Conservation (phyloP, 2,888 invertebrate species). For the Cheiracanthium punctorium region DNA sequence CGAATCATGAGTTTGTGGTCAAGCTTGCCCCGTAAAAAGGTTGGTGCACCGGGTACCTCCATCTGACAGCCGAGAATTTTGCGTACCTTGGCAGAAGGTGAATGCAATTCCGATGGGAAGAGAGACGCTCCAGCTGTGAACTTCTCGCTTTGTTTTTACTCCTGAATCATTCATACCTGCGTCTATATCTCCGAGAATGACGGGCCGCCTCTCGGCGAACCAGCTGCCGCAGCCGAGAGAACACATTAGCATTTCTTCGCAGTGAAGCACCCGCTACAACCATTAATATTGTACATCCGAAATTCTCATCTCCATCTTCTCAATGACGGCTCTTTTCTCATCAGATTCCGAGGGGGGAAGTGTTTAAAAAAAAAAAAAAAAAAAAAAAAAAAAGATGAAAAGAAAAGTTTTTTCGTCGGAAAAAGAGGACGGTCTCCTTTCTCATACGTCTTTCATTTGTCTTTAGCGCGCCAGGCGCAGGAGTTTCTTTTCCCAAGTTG, state of each 20-base stretch:
- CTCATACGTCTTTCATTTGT: conserved; percentile 39
- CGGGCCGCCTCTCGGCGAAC: conserved; percentile 6
- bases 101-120: conserved; percentile 54
- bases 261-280: conserved; percentile 54
- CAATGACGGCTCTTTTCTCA: conserved; percentile 64
- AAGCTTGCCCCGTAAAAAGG: background rate
- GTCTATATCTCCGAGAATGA: conserved; percentile 62
- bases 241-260: conserved; percentile 60
- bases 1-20: background rate
- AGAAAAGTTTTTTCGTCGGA: no score
- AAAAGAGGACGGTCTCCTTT: background rate
- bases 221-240: conserved; percentile 37
- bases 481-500: conserved; percentile 33
- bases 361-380: no score
- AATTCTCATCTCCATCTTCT: conserved; percentile 57
- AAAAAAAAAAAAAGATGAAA: background rate
- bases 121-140: conserved; percentile 48
- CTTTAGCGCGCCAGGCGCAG: conserved; percentile 24
- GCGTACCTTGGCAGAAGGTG: conserved; percentile 40
- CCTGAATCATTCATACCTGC: conserved; percentile 65
- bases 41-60: background rate
- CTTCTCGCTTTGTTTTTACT: conserved; percentile 43
- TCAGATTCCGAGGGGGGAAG: conserved; percentile 46
- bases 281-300: conserved; percentile 62
- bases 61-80: background rate